Evolutionary conservation across 2,113 vertebrate genomes (phyloP), one percentile per base, ranked within the genome.

Genomic region (Mastomys natalensis): DNA sequence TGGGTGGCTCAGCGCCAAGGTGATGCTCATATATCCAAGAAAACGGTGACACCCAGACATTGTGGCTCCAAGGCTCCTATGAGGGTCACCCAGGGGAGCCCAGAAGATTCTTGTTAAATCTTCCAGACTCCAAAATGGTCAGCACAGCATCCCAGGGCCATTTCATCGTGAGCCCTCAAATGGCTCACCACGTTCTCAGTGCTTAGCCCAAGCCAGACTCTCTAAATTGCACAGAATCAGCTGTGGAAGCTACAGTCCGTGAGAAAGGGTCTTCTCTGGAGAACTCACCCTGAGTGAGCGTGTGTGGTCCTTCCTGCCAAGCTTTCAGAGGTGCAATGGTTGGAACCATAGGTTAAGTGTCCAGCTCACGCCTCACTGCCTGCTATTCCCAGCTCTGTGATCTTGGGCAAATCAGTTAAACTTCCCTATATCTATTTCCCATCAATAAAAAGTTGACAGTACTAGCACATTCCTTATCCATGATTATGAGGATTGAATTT

Each of bases 341-440:
- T 72, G 68, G 45, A 31, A 66, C 73, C 15, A 7, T 4, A 31
- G 78, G 37, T 48, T 73, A 40, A 21, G 37, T 0, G 34, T 11
- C 2, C 1, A 0, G 17, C 10, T 82, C 48, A 43, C 10, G 1
- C 7, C 58, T 43, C n/a, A 40, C 0, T 11, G 11, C 34, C 34
- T n/a, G 48, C 70, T 78, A 3, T 3, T 13, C 15, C 77, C 31
- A 16, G 62, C n/a, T 55, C 82, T 53, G 34, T 45, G 73, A 82
- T 74, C 92, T n/a, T 19, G 34, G 68, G 31, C 6, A 10, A 31
- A 78, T 29, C 60, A 37, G n/a, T 31, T 29, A n/a, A 80, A 88
- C 16, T 45, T n/a, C 45, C n/a, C 53, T 2, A 48, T 34, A 51
- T 70, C n/a, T 22, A 31, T 72, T 37, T 93, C 51, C 34, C 66